Evolutionary conservation across 1,140 invertebrate species (phyloP).

Genomic region (Myzus persicae): DNA sequence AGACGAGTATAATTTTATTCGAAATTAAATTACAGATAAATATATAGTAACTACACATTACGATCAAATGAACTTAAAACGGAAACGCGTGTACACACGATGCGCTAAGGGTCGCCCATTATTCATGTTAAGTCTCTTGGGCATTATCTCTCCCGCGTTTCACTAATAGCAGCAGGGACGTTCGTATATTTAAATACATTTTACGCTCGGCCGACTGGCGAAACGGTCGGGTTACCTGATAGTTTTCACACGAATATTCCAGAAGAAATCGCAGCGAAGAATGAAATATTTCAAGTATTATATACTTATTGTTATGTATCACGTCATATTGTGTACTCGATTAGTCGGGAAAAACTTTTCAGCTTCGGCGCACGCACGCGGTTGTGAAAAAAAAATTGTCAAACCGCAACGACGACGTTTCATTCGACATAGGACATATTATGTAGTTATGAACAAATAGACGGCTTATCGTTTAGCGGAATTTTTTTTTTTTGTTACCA

Average conservation of each 20-base stretch:
- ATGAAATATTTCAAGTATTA: neutral
- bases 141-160: neutral
- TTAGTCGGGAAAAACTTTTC: neutral
- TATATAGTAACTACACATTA: neutral
- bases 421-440: neutral
- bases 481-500: neutral
- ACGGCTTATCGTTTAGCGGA: neutral
- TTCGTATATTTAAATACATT: neutral
- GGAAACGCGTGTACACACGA: neutral
- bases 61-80: constrained; percentile 15
- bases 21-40: constrained; percentile 1
- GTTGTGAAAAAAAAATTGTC: neutral
- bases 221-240: neutral
- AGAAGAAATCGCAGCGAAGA: neutral
- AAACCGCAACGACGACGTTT: neutral
- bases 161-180: neutral
- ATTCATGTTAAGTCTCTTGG: neutral
- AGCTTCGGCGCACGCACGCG: no score
- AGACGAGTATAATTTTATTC: neutral
- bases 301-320: no score
- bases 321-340: neutral
- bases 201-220: neutral
- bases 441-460: neutral
- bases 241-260: neutral
- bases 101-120: constrained; percentile 7